A percentile compares a stretch with the other conserved stretches of the same genome.
These are phyloP conservation scores for Alsophila aescularia DNA, from an alignment of 2,888 invertebrate genomes.

Conservation along the genomic window DNA sequence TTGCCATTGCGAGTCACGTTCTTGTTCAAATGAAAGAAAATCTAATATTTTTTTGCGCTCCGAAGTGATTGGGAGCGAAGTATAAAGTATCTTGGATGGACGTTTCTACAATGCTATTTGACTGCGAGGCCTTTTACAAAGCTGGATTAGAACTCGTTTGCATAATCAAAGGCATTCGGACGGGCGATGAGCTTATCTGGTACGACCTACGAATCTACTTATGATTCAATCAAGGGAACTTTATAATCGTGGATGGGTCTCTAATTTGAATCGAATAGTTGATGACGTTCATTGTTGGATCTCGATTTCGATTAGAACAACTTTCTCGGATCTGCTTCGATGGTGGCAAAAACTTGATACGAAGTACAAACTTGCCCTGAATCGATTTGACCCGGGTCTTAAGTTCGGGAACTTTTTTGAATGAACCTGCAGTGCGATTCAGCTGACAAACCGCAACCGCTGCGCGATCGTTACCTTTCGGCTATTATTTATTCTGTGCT, in stretches of 20 bases:
- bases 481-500: too few species aligned
- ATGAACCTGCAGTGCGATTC: too few species aligned
- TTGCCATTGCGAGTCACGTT: slow-evolving; percentile 69
- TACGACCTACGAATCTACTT: slow-evolving; percentile 39
- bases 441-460: too few species aligned
- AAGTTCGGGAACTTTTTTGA: too few species aligned
- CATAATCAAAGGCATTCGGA: slow-evolving; percentile 60
- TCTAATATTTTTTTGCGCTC: slow-evolving; percentile 70
- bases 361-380: too few species aligned
- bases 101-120: slow-evolving; percentile 60
- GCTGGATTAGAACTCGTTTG: slow-evolving; percentile 67
- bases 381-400: too few species aligned
- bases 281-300: slow-evolving; percentile 18
- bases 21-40: slow-evolving; percentile 71
- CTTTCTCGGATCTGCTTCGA: too few species aligned
- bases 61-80: slow-evolving; percentile 63
- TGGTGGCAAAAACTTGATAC: too few species aligned
- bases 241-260: slow-evolving; percentile 31
- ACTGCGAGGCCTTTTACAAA: slow-evolving; percentile 59
- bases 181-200: slow-evolving; percentile 48
- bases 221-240: slow-evolving; percentile 40
- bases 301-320: neutral
- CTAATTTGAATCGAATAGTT: slow-evolving; percentile 30
- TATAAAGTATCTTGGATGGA: slow-evolving; percentile 61
- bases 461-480: too few species aligned